Conservation (phyloP, 2,113 vertebrate species). For the Leptobrachium leishanense region DNA sequence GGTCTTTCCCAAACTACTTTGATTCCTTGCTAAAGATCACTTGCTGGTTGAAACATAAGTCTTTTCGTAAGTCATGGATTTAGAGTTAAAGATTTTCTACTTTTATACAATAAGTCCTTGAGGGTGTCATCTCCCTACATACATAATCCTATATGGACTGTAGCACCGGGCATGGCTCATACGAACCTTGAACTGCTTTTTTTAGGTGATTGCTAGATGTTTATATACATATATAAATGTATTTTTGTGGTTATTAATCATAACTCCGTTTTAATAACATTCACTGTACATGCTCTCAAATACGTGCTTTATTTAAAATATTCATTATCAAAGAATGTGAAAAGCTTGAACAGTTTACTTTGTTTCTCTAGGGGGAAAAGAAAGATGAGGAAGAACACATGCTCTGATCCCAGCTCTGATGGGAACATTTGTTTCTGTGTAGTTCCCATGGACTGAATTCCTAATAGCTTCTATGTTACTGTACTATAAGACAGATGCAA, state of each 20-base stretch:
- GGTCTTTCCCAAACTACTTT: too few species aligned
- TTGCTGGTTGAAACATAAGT: too few species aligned
- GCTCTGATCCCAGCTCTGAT: constrained; percentile 37
- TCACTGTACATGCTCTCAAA: background rate
- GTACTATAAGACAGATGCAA: constrained; percentile 32
- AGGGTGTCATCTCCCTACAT: too few species aligned
- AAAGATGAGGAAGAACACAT: constrained; percentile 20
- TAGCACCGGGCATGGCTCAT: too few species aligned
- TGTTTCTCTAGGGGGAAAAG: constrained; percentile 17
- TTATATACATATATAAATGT: too few species aligned
- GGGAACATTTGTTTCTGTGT: constrained; percentile 36
- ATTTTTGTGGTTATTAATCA: background rate
- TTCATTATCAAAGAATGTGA: constrained; percentile 12
- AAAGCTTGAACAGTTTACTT: constrained; percentile 10
- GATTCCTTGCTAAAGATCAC: too few species aligned
- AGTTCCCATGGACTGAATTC: constrained; percentile 41
- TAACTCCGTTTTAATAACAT: background rate
- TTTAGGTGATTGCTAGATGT: too few species aligned
- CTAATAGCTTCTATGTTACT: constrained; percentile 4
- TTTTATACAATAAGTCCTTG: too few species aligned
- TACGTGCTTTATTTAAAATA: background rate
- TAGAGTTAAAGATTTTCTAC: too few species aligned
- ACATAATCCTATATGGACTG: too few species aligned
- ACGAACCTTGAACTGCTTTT: too few species aligned
- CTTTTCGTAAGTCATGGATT: too few species aligned